Evolutionary conservation across 37 sponge, comb jelly and placozoan genomes (phyloP).

Genomic region (Hormiphora californensis): DNA sequence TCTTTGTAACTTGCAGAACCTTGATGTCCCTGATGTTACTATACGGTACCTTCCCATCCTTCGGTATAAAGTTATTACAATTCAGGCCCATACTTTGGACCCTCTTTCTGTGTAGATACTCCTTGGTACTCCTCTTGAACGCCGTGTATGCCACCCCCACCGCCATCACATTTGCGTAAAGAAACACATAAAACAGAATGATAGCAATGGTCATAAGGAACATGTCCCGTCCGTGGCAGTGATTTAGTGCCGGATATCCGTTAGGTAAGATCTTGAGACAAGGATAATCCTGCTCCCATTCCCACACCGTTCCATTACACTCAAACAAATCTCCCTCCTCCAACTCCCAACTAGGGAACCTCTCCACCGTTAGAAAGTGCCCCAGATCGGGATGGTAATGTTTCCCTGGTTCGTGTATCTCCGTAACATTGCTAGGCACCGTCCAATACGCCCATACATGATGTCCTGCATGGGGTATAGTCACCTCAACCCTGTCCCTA

Average conservation of each 20-base stretch:
- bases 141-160: not conserved
- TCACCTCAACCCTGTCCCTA: not conserved
- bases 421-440: not conserved
- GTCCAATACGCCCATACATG: not conserved
- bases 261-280: constrained; percentile 22
- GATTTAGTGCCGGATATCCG: not conserved
- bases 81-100: not conserved
- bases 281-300: not conserved
- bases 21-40: not conserved
- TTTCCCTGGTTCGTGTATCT: not conserved
- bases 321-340: not conserved
- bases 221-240: not conserved
- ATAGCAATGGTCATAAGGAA: not conserved
- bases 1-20: not conserved
- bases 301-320: not conserved
- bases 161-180: not conserved
- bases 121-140: not conserved
- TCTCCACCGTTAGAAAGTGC: not conserved
- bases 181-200: not conserved
- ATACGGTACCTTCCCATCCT: not conserved
- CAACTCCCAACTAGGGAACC: constrained; percentile 7
- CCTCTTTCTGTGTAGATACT: not conserved
- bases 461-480: not conserved
- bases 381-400: not conserved
- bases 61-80: not conserved